phyloP scores from a whole-genome alignment of 2,113 vertebrate species.

The sheep (Ovis aries) region ARS-UI_Ramb_v3.0 NC_056058.1:97391501-97392000 shows the following conservation, averaged over 20 bases:
- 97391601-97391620: background rate
- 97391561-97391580: background rate
- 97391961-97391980: background rate
- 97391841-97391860: background rate
- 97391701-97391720: background rate
- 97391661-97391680: background rate
- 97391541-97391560: background rate
- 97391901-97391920: background rate
- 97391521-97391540: background rate
- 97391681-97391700: constrained; percentile 2
- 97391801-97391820: background rate
- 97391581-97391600: background rate
- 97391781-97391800: background rate
- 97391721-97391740: background rate
- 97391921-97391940: background rate
- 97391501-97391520: background rate
- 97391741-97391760: background rate
- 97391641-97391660: background rate
- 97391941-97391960: background rate
- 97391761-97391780: background rate
- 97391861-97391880: background rate
- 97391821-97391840: background rate
- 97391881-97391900: background rate
- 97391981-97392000: background rate
- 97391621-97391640: background rate